Conservation (phyloP, 1,140 invertebrate species). For the Zaprionus taronus region DNA sequence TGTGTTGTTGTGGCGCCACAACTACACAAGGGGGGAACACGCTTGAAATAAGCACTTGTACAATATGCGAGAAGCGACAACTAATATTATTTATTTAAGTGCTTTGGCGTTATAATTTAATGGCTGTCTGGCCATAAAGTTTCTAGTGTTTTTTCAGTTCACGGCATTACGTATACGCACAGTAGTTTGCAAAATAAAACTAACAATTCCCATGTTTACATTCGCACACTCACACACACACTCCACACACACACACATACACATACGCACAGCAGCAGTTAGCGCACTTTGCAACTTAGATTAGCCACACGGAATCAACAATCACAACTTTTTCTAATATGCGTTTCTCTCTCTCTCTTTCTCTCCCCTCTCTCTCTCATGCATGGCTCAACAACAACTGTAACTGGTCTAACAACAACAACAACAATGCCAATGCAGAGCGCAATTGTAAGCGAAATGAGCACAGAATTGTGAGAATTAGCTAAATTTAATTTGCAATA, state of each 20-base stretch:
- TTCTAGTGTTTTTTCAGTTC: slow-evolving; percentile 21
- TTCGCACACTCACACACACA: slow-evolving; percentile 30
- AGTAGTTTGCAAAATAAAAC: slow-evolving; percentile 51
- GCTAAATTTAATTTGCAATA: slow-evolving; percentile 84
- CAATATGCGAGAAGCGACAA: slow-evolving; percentile 2
- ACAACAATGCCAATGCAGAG: slow-evolving; percentile 59
- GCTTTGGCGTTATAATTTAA: slow-evolving; percentile 55
- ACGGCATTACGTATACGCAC: slow-evolving; percentile 63
- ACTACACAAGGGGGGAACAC: background rate
- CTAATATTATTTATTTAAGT: slow-evolving; percentile 54
- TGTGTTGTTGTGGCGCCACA: slow-evolving; percentile 63
- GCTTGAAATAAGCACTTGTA: slow-evolving; percentile 24
- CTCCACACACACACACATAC: slow-evolving; percentile 23
- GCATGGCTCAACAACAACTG: slow-evolving; percentile 44
- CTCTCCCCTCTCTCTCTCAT: slow-evolving; percentile 38
- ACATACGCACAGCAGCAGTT: slow-evolving; percentile 18
- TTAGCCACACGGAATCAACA: slow-evolving; percentile 52
- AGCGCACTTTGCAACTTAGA: slow-evolving; percentile 56
- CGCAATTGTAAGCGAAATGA: slow-evolving; percentile 85
- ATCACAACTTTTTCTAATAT: slow-evolving; percentile 63
- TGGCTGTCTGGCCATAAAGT: slow-evolving; percentile 31
- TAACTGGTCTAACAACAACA: slow-evolving; percentile 34
- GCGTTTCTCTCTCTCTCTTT: slow-evolving; percentile 39
- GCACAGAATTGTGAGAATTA: slow-evolving; percentile 85
- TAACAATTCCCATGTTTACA: slow-evolving; percentile 49